Percentiles rank a stretch among this genome's conserved stretches.
phyloP scores from a whole-genome alignment of 2,888 invertebrate species.

The Protonemura montana region DNA sequence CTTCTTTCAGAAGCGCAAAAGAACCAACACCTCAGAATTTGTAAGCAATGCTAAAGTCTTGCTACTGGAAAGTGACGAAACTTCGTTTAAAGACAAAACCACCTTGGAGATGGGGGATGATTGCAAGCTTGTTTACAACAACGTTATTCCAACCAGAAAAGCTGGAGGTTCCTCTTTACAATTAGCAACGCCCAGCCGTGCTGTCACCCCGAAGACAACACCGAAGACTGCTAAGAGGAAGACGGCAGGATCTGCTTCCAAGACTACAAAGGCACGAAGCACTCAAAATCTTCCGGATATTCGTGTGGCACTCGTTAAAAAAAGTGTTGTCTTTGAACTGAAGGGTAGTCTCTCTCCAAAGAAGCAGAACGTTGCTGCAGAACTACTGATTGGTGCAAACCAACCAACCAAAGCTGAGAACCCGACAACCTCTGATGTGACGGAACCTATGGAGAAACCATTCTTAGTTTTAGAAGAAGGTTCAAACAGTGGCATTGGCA shows the following conservation, averaged over 20 bases:
- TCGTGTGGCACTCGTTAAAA: constrained; percentile 56
- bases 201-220: background rate
- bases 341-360: constrained; percentile 45
- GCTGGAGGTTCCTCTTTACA: background rate
- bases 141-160: background rate
- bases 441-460: background rate
- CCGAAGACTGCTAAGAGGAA: background rate
- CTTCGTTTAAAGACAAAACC: background rate
- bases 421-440: background rate
- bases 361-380: constrained; percentile 25
- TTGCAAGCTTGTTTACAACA: background rate
- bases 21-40: constrained; percentile 70
- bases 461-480: background rate
- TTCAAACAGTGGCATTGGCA: background rate
- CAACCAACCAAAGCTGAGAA: background rate
- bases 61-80: constrained; percentile 55
- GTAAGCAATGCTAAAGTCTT: constrained; percentile 65
- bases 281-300: constrained; percentile 56
- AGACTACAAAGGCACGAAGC: background rate
- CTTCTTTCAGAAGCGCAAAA: constrained; percentile 79
- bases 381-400: background rate
- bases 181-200: background rate
- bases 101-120: background rate
- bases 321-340: constrained; percentile 47
- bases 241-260: background rate